Evolutionary conservation across 2,113 vertebrate genomes (phyloP).

Genomic region (Lasiurus cinereus): DNA sequence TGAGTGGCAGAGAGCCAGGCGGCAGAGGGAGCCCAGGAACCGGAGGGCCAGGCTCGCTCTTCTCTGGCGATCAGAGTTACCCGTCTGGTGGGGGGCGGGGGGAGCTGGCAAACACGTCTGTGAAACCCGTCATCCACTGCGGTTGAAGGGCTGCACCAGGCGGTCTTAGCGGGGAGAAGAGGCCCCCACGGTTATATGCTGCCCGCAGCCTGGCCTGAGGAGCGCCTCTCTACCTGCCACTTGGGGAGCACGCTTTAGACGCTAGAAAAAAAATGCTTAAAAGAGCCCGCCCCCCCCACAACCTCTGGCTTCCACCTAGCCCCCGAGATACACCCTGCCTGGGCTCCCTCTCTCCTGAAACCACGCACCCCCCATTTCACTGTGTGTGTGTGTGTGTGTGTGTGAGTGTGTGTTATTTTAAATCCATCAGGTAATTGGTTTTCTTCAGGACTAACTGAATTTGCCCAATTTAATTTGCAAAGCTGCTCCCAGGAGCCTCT

Average conservation of each 20-base stretch:
- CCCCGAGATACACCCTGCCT: neutral
- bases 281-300: neutral
- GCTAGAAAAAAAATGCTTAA: neutral
- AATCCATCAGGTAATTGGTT: constrained; percentile 89
- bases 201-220: neutral
- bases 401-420: constrained; percentile 76
- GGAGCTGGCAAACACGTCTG: no score
- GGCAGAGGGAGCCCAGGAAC: neutral
- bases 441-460: constrained; percentile 89
- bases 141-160: neutral
- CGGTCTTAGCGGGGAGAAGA: neutral
- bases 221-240: neutral
- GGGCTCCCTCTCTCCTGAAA: neutral
- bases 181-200: neutral
- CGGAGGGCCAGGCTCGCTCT: neutral
- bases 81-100: neutral
- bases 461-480: constrained; percentile 90
- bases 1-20: no score
- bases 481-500: constrained; percentile 89
- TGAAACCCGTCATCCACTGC: neutral
- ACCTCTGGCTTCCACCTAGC: neutral
- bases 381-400: constrained; percentile 71
- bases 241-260: neutral
- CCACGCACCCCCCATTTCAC: accelerated
- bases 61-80: neutral